Percentiles rank a stretch among this genome's conserved stretches.
These are phyloP conservation scores for Perca schrenkii DNA, from an alignment of 2,113 vertebrate species.

Conservation along the genomic window DNA sequence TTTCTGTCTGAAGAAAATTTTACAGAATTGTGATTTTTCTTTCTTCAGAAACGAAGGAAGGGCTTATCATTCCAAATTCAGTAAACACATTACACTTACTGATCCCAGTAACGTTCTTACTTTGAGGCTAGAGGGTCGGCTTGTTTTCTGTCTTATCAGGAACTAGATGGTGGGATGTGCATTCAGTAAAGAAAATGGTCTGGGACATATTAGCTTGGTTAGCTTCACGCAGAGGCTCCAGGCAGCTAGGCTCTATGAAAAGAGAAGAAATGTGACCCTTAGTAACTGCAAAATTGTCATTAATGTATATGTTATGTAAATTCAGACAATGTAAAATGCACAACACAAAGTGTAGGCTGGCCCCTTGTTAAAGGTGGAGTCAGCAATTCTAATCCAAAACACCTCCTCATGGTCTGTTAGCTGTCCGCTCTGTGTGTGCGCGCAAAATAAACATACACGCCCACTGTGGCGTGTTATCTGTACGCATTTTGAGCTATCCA, in stretches of 20 bases:
- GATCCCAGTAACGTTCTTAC: neutral
- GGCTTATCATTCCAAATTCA: neutral
- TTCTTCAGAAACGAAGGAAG: neutral
- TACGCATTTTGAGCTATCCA: no score
- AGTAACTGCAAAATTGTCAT: neutral
- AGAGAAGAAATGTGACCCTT: neutral
- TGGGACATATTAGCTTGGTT: neutral
- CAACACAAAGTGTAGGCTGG: no score
- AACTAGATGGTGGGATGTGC: neutral
- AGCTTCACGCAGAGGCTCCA: neutral
- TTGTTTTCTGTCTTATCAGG: neutral
- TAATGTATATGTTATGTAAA: neutral
- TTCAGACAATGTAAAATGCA: neutral
- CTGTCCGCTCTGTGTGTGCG: no score
- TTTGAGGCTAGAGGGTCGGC: neutral
- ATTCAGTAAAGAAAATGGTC: neutral
- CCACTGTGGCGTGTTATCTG: no score
- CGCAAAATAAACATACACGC: no score
- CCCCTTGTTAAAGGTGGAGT: no score
- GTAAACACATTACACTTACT: neutral
- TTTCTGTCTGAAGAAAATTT: conserved; percentile 1
- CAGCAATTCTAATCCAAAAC: no score
- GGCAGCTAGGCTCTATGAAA: neutral
- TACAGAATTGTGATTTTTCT: neutral
- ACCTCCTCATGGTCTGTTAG: no score